Conservation (phyloP, 2,113 vertebrate species). For the Geococcyx californianus region DNA sequence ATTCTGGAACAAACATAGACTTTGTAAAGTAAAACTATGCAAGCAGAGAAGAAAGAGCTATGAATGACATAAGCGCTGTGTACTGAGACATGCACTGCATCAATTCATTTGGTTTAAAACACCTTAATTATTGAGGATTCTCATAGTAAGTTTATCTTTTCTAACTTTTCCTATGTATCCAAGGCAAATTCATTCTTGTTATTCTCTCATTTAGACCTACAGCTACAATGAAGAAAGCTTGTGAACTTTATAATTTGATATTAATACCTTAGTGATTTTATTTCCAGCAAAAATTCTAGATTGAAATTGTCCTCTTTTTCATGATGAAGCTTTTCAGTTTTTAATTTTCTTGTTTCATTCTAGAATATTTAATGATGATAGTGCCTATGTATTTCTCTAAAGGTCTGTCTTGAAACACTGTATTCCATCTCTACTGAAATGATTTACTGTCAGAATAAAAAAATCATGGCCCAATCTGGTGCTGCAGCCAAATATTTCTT, state of each 20-base stretch:
- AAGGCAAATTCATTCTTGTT: neutral
- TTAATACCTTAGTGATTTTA: neutral
- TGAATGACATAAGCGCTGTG: neutral
- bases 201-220: neutral
- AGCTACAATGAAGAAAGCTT: neutral
- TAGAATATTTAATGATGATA: neutral
- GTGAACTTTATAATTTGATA: neutral
- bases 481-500: conserved; percentile 50
- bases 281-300: neutral
- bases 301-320: neutral
- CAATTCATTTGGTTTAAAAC: neutral
- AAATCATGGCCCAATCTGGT: neutral
- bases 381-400: neutral
- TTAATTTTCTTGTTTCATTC: neutral
- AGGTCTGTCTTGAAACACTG: neutral
- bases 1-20: neutral
- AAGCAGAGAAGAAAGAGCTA: neutral
- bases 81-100: neutral
- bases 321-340: neutral
- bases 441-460: conserved; percentile 41
- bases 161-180: neutral
- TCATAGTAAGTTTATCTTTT: neutral
- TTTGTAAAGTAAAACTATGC: neutral
- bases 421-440: conserved; percentile 30
- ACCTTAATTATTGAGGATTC: neutral